Evolutionary conservation across 2,113 vertebrate genomes (phyloP).

Genomic region (Chrysemys picta): DNA sequence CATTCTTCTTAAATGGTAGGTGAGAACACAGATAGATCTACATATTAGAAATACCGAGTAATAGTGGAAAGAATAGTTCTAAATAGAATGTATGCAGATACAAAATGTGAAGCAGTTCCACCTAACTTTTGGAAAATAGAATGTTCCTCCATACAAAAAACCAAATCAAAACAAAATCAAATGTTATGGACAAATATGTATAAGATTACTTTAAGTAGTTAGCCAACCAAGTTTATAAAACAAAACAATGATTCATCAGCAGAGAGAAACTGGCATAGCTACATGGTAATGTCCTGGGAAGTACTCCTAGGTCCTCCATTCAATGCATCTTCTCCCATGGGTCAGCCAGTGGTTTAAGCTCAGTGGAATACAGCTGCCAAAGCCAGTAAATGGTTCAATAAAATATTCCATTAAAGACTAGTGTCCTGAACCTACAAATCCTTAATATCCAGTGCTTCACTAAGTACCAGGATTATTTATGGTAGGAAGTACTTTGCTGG

Average conservation of each 20-base stretch:
- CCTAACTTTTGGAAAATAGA: not conserved
- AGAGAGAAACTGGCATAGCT: not conserved
- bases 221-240: not conserved
- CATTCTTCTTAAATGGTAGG: not conserved
- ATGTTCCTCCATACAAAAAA: not conserved
- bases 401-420: not conserved
- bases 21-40: not conserved
- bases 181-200: not conserved
- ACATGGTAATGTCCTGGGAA: not conserved
- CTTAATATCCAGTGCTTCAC: not conserved
- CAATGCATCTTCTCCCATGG: not conserved
- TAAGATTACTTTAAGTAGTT: not conserved
- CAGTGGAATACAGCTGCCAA: not conserved
- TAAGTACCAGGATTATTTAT: not conserved
- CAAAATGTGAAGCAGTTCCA: not conserved
- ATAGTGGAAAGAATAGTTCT: not conserved
- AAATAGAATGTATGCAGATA: not conserved
- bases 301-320: not conserved
- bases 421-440: not conserved
- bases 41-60: not conserved
- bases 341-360: not conserved
- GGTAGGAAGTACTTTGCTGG: not conserved
- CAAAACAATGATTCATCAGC: rapidly evolving
- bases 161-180: not conserved
- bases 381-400: not conserved